Base-by-base conservation (phyloP, 2,113 vertebrate species). In the Galeopterus variegatus region DNA sequence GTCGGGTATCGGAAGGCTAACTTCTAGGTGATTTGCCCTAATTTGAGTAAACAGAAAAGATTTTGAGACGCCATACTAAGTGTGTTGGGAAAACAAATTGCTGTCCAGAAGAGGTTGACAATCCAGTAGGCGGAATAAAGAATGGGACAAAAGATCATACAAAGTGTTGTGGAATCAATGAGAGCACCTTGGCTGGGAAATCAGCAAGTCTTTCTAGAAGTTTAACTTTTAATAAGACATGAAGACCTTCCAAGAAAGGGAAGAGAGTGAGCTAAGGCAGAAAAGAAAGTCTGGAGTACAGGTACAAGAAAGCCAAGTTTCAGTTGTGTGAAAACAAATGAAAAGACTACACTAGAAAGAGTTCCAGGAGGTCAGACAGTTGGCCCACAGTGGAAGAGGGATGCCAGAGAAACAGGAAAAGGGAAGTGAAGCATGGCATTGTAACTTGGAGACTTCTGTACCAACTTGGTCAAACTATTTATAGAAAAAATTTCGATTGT, bases 371-470 rank as follows among this genome's bases (percentile, higher is more conserved):
- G 4, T 67, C 24, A 93, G 31, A 15, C 60, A 50, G 5, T 18
- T 73, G 24, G 23, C 60, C 56, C 36, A 41, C 56, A 69, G 67
- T 14, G 72, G 48, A 95, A 89, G 36, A 67, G 33, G 31, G 24
- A 76, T 81, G 88, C 72, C 87, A 76, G 85, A 96, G 81, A 88
- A 95, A 95, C 33, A 64, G 79, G 48, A 90, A 96, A 91, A 82
- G 58, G 23, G 72, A 79, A 76, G 36, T 54, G 48, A n/a, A 84
- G 10, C 19, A 75, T 36, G 52, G n/a, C 26, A 36, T 87, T 70
- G 58, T 94, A 92, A 69, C 69, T 94, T 77, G 41, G 14, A 94
- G 62, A 67, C 13, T n/a, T 72, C 60, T 50, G 21, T 70, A 87
- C 64, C 33, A 76, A 36, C 13, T 36, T 58, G 67, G 23, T 76